These are phyloP conservation scores for Stratiomys singularior DNA, from an alignment of 2,888 invertebrate genomes.

Conservation along the genomic window DNA sequence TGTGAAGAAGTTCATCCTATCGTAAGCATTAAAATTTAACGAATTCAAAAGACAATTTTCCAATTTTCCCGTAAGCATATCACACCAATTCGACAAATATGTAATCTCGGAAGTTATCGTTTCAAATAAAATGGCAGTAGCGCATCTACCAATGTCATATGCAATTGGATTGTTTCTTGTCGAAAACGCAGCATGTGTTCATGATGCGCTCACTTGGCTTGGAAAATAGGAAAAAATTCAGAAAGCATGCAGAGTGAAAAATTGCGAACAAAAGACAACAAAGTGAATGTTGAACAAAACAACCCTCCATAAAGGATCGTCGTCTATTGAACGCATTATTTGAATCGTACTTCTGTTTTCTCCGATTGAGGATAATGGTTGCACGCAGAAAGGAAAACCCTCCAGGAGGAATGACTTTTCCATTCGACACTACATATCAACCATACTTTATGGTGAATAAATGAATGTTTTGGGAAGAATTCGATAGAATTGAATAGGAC, in stretches of 20 bases:
- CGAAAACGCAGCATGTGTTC: slow-evolving; percentile 44
- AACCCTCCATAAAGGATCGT: slow-evolving; percentile 37
- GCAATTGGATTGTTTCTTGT: slow-evolving; percentile 30
- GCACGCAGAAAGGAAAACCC: slow-evolving; percentile 9
- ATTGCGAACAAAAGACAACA: slow-evolving; percentile 41
- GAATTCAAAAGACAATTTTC: too few relatives aligned
- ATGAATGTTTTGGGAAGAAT: slow-evolving; percentile 32
- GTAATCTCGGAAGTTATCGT: slow-evolving; percentile 16
- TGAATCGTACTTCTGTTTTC: slow-evolving; percentile 30
- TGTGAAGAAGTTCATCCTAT: too few relatives aligned
- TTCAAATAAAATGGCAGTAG: slow-evolving; percentile 31
- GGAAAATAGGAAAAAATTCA: slow-evolving; percentile 31
- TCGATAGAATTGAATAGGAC: slow-evolving; percentile 28
- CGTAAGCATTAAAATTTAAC: too few relatives aligned
- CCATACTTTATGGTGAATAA: slow-evolving; percentile 35
- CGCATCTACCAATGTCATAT: neutral
- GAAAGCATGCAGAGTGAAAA: slow-evolving; percentile 44
- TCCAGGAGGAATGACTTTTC: slow-evolving; percentile 41
- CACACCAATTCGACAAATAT: slow-evolving; percentile 9
- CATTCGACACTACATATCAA: slow-evolving; percentile 22
- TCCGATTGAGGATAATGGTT: slow-evolving; percentile 33
- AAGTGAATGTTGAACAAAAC: slow-evolving; percentile 42
- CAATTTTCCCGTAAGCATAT: too few relatives aligned
- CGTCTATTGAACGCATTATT: slow-evolving; percentile 42
- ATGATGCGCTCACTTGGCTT: neutral